Evolutionary conservation across 1,140 invertebrate genomes (phyloP).

Genomic region (Heliothis virescens): DNA sequence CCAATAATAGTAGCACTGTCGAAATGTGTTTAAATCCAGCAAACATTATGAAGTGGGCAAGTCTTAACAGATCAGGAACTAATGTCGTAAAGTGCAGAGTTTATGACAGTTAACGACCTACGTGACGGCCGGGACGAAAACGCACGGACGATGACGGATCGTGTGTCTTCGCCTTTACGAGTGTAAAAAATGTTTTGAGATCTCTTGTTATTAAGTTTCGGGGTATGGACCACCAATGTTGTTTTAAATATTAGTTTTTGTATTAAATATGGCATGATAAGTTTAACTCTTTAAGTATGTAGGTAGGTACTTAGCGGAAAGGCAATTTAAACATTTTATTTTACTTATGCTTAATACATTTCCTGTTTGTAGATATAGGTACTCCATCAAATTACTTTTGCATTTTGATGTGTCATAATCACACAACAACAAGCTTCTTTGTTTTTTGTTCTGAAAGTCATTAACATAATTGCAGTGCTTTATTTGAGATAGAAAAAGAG

Average conservation of each 20-base stretch:
- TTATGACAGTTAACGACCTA: constrained; percentile 57
- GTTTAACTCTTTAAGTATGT: neutral
- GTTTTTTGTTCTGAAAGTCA: too few species aligned
- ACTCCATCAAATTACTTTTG: too few species aligned
- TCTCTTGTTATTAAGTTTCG: constrained; percentile 21
- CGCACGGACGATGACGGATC: constrained; percentile 50
- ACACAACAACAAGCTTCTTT: too few species aligned
- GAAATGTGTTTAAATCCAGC: constrained; percentile 50
- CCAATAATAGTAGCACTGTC: constrained; percentile 36
- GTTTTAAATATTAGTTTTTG: neutral
- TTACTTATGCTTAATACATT: too few species aligned
- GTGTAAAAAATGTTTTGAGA: constrained; percentile 49
- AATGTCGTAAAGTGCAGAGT: constrained; percentile 55
- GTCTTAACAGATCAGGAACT: constrained; percentile 51
- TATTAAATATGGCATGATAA: neutral
- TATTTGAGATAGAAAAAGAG: too few species aligned
- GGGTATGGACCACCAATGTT: constrained; percentile 43
- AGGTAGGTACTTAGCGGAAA: neutral
- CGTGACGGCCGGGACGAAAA: constrained; percentile 49
- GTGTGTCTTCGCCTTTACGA: constrained; percentile 52
- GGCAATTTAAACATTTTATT: too few species aligned
- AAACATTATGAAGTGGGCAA: constrained; percentile 41
- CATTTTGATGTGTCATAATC: too few species aligned
- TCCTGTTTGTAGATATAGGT: too few species aligned
- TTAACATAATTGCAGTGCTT: too few species aligned